These are phyloP conservation scores for Bombus pyrosoma DNA, from an alignment of 1,140 invertebrate species.

Conservation along the genomic window DNA sequence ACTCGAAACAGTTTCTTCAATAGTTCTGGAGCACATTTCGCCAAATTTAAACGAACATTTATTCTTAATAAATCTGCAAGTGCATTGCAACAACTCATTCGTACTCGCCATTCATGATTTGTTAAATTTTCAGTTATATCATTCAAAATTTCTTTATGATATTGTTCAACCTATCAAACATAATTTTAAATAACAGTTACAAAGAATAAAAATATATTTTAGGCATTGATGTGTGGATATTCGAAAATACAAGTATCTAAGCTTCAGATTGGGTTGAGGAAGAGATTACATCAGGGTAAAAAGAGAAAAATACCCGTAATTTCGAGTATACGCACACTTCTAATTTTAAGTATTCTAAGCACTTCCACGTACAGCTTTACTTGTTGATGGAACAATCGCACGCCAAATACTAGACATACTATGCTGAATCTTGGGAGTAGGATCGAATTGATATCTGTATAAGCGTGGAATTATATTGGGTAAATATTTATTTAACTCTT, in stretches of 20 bases:
- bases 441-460: constrained; percentile 95
- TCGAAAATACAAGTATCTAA: neutral
- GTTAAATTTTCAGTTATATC: constrained; percentile 93
- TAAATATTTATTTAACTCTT: constrained; percentile 91
- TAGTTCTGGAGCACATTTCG: constrained; percentile 83
- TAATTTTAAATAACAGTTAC: constrained; percentile 61
- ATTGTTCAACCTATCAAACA: constrained; percentile 88
- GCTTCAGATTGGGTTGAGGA: neutral
- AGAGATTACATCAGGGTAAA: neutral
- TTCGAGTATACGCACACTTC: neutral
- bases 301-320: neutral
- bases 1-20: constrained; percentile 94
- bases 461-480: constrained; percentile 94
- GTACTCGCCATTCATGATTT: constrained; percentile 92
- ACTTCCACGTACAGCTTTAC: constrained; percentile 87
- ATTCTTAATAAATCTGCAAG: constrained; percentile 90
- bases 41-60: constrained; percentile 77
- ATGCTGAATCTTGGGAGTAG: constrained; percentile 93
- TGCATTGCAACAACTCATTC: constrained; percentile 95
- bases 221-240: neutral
- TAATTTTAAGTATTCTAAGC: neutral
- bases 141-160: constrained; percentile 92
- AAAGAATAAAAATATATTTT: neutral
- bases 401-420: constrained; percentile 97
- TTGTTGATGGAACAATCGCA: constrained; percentile 92